phyloP scores from a whole-genome alignment of 2,888 invertebrate species.

The Coleophora deauratella region DNA sequence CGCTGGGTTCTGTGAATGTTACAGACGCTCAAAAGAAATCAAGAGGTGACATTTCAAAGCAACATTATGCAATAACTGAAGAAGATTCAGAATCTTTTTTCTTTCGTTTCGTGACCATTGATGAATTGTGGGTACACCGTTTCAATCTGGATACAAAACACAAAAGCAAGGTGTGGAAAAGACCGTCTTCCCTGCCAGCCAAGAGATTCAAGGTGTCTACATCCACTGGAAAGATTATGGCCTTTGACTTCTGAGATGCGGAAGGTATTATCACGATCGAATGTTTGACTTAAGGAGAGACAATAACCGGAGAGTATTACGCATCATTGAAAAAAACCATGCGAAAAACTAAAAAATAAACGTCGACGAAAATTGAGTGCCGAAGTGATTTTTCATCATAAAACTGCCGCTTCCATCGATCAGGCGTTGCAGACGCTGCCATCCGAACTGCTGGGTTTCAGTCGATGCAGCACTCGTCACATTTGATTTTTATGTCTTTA shows the following conservation, averaged over 20 bases:
- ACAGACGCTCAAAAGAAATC: background rate
- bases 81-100: too few species aligned
- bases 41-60: too few species aligned
- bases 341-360: too few species aligned
- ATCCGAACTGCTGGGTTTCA: too few species aligned
- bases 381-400: slow-evolving; percentile 2
- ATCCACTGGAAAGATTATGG: slow-evolving; percentile 1
- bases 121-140: too few species aligned
- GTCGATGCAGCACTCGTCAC: slow-evolving; percentile 1
- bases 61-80: too few species aligned
- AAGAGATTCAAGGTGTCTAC: background rate
- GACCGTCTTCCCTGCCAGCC: slow-evolving; percentile 1
- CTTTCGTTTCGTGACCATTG: background rate
- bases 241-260: background rate
- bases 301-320: too few species aligned
- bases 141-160: too few species aligned
- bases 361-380: too few species aligned
- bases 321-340: slow-evolving; percentile 1
- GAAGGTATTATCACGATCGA: background rate
- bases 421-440: slow-evolving; percentile 1
- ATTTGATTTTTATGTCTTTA: slow-evolving; percentile 2
- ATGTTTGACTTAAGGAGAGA: background rate
- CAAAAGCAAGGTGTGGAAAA: background rate
- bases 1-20: background rate
- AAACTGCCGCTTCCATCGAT: slow-evolving; percentile 1